Evolutionary conservation across 1,140 invertebrate genomes (phyloP).

Genomic region (Diabrotica virgifera): DNA sequence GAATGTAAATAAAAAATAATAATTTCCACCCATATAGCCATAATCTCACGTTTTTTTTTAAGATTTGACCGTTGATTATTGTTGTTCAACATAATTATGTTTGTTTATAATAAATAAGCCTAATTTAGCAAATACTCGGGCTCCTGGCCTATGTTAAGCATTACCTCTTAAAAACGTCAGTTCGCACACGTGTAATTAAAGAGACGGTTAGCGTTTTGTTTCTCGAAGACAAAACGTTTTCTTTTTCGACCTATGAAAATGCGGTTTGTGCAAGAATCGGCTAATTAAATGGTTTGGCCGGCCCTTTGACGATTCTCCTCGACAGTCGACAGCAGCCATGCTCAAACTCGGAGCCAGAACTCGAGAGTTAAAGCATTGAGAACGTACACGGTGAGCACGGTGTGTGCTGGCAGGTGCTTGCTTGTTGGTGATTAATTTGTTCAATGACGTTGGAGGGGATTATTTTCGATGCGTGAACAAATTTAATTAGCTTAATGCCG

Average conservation of each 20-base stretch:
- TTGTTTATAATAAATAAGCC: too few relatives aligned
- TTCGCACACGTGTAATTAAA: slow-evolving; percentile 13
- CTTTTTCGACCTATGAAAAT: slow-evolving; percentile 13
- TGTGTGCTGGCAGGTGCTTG: neutral
- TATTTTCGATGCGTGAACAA: slow-evolving; percentile 2
- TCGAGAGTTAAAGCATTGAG: neutral
- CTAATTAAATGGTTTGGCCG: slow-evolving; percentile 10
- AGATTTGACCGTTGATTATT: too few relatives aligned
- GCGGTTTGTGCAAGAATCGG: slow-evolving; percentile 12
- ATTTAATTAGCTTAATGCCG: slow-evolving; percentile 2
- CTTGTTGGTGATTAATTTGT: slow-evolving; percentile 2
- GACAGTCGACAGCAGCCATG: neutral
- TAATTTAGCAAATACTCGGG: too few relatives aligned
- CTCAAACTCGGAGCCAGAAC: neutral
- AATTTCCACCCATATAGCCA: too few relatives aligned
- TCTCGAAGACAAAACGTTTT: slow-evolving; percentile 17
- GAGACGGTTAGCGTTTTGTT: slow-evolving; percentile 12
- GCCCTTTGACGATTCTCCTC: neutral
- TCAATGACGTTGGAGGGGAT: neutral
- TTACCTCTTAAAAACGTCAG: neutral
- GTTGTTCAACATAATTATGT: too few relatives aligned
- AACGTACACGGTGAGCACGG: too few relatives aligned
- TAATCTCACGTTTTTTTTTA: too few relatives aligned
- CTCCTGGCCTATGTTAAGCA: neutral
- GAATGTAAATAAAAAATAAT: too few relatives aligned